These are phyloP conservation scores for Drosophila neocordata DNA, from an alignment of 1,140 invertebrate genomes.

Conservation along the genomic window DNA sequence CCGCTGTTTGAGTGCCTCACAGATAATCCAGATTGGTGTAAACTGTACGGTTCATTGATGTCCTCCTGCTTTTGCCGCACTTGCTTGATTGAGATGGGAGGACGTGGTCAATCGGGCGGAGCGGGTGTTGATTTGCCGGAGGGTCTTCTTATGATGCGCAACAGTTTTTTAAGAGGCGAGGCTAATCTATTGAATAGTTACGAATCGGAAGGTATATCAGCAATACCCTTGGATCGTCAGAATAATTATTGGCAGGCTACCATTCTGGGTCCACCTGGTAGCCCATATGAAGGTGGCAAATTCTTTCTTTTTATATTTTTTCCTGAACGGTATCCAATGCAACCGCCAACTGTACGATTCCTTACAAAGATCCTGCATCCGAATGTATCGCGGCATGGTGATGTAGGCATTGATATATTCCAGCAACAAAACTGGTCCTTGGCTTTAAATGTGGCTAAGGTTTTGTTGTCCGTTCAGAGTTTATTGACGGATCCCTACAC, in stretches of 20 bases:
- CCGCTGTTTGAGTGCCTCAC: constrained; percentile 91
- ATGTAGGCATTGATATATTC: constrained; percentile 97
- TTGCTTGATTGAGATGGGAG: constrained; percentile 91
- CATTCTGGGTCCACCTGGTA: constrained; percentile 93
- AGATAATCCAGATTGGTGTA: constrained; percentile 90
- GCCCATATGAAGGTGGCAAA: constrained; percentile 96
- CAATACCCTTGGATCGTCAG: constrained; percentile 91
- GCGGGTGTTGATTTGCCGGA: constrained; percentile 83
- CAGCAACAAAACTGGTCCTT: constrained; percentile 98
- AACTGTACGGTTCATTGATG: constrained; percentile 86
- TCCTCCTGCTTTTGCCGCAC: constrained; percentile 92
- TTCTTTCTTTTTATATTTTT: constrained; percentile 97
- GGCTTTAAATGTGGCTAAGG: constrained; percentile 95
- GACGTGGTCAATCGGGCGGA: constrained; percentile 84
- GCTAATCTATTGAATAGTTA: constrained; percentile 88
- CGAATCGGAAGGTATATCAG: constrained; percentile 95
- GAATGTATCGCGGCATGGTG: constrained; percentile 97
- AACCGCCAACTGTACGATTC: constrained; percentile 94
- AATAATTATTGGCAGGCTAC: constrained; percentile 96
- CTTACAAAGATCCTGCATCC: constrained; percentile 96
- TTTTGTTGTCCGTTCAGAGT: constrained; percentile 95
- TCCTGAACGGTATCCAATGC: constrained; percentile 91
- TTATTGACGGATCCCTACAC: constrained; percentile 96
- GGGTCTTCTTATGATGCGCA: constrained; percentile 87
- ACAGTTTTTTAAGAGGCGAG: constrained; percentile 89